These are phyloP conservation scores for Microchrysa polita DNA, from an alignment of 2,888 invertebrate genomes.

Conservation along the genomic window DNA sequence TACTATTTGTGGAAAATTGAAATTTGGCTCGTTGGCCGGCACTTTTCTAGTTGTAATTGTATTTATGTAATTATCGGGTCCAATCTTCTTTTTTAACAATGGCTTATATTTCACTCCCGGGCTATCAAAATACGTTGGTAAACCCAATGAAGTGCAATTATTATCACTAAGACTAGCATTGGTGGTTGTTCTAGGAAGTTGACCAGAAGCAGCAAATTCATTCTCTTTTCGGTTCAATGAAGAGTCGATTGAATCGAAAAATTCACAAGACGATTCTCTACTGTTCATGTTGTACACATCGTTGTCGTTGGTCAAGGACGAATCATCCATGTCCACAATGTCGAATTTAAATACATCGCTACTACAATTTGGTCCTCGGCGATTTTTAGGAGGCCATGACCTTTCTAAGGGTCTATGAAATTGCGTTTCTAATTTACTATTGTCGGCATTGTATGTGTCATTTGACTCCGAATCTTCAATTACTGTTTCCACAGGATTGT, in stretches of 20 bases:
- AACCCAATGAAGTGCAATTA: conserved; percentile 17
- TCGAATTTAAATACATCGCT: conserved; percentile 87
- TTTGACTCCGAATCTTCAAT: conserved; percentile 55
- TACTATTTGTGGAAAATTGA: conserved; percentile 58
- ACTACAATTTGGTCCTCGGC: conserved; percentile 70
- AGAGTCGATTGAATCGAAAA: conserved; percentile 35
- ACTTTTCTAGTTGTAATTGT: conserved; percentile 66
- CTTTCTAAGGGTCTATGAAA: conserved; percentile 80
- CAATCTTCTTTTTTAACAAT: conserved; percentile 73
- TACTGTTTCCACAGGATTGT: conserved; percentile 61
- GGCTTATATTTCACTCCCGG: conserved; percentile 67
- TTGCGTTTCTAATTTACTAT: conserved; percentile 43
- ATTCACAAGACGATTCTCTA: conserved; percentile 32
- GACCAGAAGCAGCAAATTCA: conserved; percentile 59
- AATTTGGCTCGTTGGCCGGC: conserved; percentile 60
- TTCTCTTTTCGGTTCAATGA: conserved; percentile 1
- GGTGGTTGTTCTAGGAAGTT: conserved; percentile 71
- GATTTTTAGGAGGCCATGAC: conserved; percentile 76
- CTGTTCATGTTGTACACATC: conserved; percentile 37
- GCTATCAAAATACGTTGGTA: conserved; percentile 9
- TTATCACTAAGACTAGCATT: conserved; percentile 57
- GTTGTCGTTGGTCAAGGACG: conserved; percentile 60
- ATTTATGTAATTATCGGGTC: conserved; percentile 78
- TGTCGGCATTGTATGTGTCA: conserved; percentile 52
- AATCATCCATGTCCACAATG: conserved; percentile 84